Base-by-base conservation (phyloP, 1,140 invertebrate species). In the Helicoverpa armigera region DNA sequence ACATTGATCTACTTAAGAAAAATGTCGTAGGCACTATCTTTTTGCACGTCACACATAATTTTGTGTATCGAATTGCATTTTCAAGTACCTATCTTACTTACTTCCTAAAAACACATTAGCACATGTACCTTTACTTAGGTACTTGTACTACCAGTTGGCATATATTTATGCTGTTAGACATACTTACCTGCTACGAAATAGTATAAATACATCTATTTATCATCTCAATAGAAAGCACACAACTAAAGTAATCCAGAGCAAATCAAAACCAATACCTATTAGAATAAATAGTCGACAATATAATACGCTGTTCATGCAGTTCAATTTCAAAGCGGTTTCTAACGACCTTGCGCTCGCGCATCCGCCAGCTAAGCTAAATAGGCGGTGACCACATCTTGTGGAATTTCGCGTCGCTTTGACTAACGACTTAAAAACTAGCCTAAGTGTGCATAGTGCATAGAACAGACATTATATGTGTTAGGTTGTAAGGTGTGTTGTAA, bases 341-440 rank as follows among this genome's bases (percentile, higher is more conserved):
- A 69, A 69, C 60, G 74, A 76, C 74, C 74, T 76, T 76, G 74
- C 65, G 65, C 31, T 14, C 14, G 35, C 65, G 65, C 65, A 69
- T 69, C 65, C 65, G 65, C 31, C 65, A 11, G n/a, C 65, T 50
- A 50, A 50, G 65, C 74, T 51, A 76, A 48, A 63, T 18, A 61
- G 14, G 54, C 31, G 58, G 60, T 77, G 75, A 77, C 61, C 67
- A 67, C 61, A 67, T 77, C 60, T 65, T 77, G 50, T 35, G 75
- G 75, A 65, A 77, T 77, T 77, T 77, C 10, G 23, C 61, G 50
- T 18, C 75, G n/a, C 61, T 67, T 18, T 43, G 48, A 77, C 61
- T 65, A 67, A 54, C 43, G 48, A 54, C 61, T 53, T 70, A 51
- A 70, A 54, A 53, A 70, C 67, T 70, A n/a, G 53, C 67, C 67